These are phyloP conservation scores for Thysanoteuthis rhombus DNA, from an alignment of 2,888 invertebrate genomes.

Conservation along the genomic window DNA sequence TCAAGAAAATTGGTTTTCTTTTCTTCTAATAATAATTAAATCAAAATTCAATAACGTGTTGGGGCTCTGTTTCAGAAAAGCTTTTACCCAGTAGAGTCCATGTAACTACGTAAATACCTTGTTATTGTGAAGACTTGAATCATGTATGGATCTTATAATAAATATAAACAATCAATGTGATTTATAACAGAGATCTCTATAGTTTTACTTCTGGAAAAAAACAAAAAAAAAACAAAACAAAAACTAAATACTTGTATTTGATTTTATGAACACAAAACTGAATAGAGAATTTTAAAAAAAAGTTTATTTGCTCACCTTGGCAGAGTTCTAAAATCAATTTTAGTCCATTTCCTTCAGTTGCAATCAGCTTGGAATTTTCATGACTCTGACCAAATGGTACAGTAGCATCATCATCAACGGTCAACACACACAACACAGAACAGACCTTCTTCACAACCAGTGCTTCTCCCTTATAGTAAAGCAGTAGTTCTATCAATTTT, in stretches of 20 bases:
- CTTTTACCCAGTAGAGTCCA: no score
- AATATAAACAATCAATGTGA: background rate
- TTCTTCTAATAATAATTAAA: background rate
- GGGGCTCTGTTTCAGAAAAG: no score
- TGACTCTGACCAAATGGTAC: slow-evolving; percentile 88
- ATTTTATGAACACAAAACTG: no score
- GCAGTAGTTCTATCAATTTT: slow-evolving; percentile 73
- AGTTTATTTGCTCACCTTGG: slow-evolving; percentile 72
- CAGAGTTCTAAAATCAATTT: slow-evolving; percentile 76
- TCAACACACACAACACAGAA: slow-evolving; percentile 77
- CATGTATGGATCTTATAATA: background rate
- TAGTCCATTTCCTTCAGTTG: slow-evolving; percentile 74
- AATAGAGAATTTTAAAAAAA: no score
- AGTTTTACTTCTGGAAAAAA: background rate
- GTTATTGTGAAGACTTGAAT: no score
- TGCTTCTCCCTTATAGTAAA: slow-evolving; percentile 53
- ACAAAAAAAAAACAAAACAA: no score
- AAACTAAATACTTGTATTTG: no score
- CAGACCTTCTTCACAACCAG: slow-evolving; percentile 69
- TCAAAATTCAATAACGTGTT: no score
- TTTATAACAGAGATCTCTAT: background rate
- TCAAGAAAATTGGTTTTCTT: no score
- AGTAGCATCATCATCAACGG: slow-evolving; percentile 87
- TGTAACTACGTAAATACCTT: no score
- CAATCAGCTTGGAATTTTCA: slow-evolving; percentile 83